Evolutionary conservation across 1,140 invertebrate species (phyloP).

Genomic region (fruit fly (Drosophila melanogaster)): DNA sequence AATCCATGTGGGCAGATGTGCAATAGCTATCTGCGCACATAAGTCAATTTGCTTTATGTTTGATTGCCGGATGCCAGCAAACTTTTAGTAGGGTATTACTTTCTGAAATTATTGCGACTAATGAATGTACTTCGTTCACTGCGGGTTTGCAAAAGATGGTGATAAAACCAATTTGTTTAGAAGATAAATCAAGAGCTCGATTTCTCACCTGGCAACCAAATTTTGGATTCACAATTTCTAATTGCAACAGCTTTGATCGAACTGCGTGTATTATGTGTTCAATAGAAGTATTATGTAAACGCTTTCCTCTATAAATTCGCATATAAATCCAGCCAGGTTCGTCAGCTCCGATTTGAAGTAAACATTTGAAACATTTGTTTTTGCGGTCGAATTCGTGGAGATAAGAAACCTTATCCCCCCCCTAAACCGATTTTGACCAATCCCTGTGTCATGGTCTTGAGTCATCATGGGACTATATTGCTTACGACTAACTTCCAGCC

Average conservation of each 20-base stretch:
- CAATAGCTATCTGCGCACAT: conserved; percentile 2
- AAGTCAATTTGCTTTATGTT: conserved; percentile 15
- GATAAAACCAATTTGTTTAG: too few relatives aligned
- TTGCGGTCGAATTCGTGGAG: conserved; percentile 24
- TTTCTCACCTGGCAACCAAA: background rate
- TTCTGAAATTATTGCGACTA: background rate
- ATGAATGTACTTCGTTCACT: background rate
- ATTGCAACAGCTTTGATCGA: background rate
- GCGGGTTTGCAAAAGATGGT: too few relatives aligned
- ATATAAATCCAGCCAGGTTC: conserved; percentile 6
- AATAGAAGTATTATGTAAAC: background rate
- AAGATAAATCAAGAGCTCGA: too few relatives aligned
- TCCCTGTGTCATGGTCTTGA: conserved; percentile 38
- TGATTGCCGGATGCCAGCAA: background rate
- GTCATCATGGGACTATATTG: conserved; percentile 32
- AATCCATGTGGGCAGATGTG: conserved; percentile 20
- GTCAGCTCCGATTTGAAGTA: conserved; percentile 1
- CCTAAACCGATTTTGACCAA: conserved; percentile 7
- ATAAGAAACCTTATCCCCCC: conserved; percentile 22
- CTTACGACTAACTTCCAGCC: conserved; percentile 28
- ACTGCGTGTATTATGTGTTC: background rate
- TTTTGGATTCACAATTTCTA: background rate
- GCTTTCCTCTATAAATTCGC: background rate
- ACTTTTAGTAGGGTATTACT: background rate
- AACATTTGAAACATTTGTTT: conserved; percentile 3